Evolutionary conservation across 2,113 vertebrate species (phyloP).

Genomic region (Chloroceryle aenea): DNA sequence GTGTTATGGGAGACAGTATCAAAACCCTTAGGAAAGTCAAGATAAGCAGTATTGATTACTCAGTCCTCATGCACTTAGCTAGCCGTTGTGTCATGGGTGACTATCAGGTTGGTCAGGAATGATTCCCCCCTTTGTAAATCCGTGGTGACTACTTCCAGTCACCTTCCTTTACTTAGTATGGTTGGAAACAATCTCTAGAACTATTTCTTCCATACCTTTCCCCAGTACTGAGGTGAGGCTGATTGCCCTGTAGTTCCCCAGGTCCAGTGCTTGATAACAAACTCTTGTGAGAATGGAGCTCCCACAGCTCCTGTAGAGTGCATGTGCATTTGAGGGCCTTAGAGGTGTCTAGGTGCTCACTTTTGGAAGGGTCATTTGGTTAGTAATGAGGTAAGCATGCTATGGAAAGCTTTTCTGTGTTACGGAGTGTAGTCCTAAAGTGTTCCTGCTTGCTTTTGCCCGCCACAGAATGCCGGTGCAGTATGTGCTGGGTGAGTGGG

Average conservation of each 20-base stretch:
- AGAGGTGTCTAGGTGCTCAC: background rate
- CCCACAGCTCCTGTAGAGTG: background rate
- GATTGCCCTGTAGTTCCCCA: background rate
- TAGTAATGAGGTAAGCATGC: background rate
- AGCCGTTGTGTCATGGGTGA: background rate
- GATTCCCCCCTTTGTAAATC: background rate
- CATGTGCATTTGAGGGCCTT: background rate
- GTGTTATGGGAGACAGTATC: background rate
- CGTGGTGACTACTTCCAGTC: background rate
- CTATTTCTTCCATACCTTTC: background rate
- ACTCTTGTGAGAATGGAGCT: background rate
- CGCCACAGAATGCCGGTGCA: constrained; percentile 90
- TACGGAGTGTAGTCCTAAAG: background rate
- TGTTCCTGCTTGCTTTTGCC: background rate
- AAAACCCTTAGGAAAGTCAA: background rate
- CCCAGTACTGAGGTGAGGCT: fast-evolving
- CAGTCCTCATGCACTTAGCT: fast-evolving
- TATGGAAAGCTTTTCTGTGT: background rate
- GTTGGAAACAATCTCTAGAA: background rate
- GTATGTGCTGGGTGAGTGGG: constrained; percentile 96
- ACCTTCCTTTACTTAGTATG: background rate
- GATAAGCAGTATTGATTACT: background rate
- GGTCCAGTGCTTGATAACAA: background rate
- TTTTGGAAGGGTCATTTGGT: background rate
- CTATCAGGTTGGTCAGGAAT: background rate